These are phyloP conservation scores for Pogonognathellus flavescens DNA, from an alignment of 1,140 invertebrate genomes.

Conservation along the genomic window DNA sequence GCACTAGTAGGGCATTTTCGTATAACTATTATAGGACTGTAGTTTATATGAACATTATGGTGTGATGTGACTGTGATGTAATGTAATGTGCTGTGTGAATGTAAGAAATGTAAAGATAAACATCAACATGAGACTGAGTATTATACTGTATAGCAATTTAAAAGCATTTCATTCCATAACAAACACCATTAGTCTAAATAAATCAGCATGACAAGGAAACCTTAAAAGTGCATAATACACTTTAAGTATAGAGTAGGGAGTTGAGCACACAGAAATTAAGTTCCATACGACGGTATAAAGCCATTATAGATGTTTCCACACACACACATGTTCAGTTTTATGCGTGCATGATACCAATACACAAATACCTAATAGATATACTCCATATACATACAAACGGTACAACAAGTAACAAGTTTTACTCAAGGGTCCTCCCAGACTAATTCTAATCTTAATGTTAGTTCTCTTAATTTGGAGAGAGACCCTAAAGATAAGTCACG, in stretches of 20 bases:
- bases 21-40: not conserved
- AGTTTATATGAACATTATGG: not conserved
- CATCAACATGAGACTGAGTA: constrained; percentile 38
- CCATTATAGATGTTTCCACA: too few species aligned
- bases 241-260: too few species aligned
- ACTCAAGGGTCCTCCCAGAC: constrained; percentile 37
- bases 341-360: not conserved
- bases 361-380: not conserved
- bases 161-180: constrained; percentile 45
- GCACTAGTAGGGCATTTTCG: not conserved
- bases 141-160: constrained; percentile 1
- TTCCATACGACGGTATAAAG: too few species aligned
- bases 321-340: not conserved
- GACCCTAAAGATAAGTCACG: constrained; percentile 32
- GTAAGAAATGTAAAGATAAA: constrained; percentile 36
- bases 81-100: constrained; percentile 22
- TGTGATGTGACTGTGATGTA: not conserved
- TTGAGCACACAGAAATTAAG: too few species aligned
- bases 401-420: not conserved
- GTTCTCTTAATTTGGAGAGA: constrained; percentile 35
- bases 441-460: constrained; percentile 36
- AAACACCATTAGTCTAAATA: constrained; percentile 49
- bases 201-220: constrained; percentile 37
- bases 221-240: not conserved
- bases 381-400: not conserved